Percentiles rank a stretch among this genome's conserved stretches.
Conservation (phyloP, 2,888 invertebrate species). For the Rhogogaster chlorosoma region DNA sequence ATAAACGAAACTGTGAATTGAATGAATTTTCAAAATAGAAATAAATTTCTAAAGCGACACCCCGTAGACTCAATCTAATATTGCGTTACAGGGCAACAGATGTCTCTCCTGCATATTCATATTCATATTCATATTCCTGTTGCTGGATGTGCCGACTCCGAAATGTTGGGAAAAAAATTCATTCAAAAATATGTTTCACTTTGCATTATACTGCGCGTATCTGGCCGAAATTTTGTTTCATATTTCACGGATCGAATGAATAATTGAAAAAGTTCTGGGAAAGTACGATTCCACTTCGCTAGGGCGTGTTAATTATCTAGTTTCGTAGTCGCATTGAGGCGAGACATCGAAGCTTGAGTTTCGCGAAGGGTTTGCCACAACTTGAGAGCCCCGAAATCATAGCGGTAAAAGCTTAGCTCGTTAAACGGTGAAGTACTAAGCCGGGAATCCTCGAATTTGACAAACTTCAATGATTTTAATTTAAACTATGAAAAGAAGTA, state of each 20-base stretch:
- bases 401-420: conserved; percentile 16
- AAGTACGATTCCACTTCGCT: not conserved
- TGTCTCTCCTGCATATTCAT: conserved; percentile 73
- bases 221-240: not conserved
- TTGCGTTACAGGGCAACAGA: conserved; percentile 66
- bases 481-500: not conserved
- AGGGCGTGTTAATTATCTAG: conserved; percentile 18
- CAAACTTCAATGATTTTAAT: conserved; percentile 13
- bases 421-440: conserved; percentile 4
- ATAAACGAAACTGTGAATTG: not conserved
- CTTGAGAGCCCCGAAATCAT: not conserved
- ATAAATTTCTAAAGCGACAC: conserved; percentile 19
- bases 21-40: not conserved
- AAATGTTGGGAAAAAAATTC: conserved; percentile 23
- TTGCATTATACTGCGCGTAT: not conserved
- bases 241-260: not conserved
- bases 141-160: not conserved
- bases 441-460: not conserved
- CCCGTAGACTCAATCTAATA: conserved; percentile 32
- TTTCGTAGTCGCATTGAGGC: conserved; percentile 5
- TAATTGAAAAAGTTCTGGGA: not conserved
- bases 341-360: conserved; percentile 29
- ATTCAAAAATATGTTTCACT: conserved; percentile 28
- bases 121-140: conserved; percentile 42
- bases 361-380: conserved; percentile 20